Evolutionary conservation across 2,888 invertebrate genomes (phyloP), one percentile per base, ranked within the genome.

Genomic region (Cephus runcator): DNA sequence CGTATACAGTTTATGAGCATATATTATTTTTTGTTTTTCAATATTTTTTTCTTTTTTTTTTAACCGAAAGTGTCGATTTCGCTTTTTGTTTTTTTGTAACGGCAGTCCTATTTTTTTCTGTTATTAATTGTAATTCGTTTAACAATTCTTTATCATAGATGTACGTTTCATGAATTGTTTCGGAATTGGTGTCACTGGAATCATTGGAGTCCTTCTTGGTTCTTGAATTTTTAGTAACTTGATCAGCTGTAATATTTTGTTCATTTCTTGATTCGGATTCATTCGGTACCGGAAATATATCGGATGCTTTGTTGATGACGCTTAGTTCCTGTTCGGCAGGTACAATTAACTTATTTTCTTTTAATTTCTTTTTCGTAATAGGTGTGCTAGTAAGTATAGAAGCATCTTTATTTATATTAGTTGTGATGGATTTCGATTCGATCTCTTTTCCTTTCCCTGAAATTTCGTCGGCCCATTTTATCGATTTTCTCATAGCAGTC

Each of bases 121-220:
- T 74, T 23, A 76, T 30, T 6, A 31, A 73, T 36, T 34, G 75
- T 69, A 79, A 73, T 31, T 74, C 73, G 23, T 69, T 74, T 31
- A 79, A 73, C 69, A 79, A 76, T 34, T 33, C 74, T 30, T 11
- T 33, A 1, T 79, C 69, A 36, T 34, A 40, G 11, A 69, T 74
- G 40, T 30, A 15, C 30, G 73, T 40, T 69, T 79, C 31, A 34
- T 23, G 34, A 11, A 31, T 56, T 35, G 76, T 76, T 30, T 76
- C 78, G n/a, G 56, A 40, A 40, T 73, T 69, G 40, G 11, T 31
- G 11, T 69, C 31, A 15, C 40, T 31, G 33, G 31, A 40, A 34
- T 68, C 4, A 69, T 12, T 1, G 3, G 6, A 12, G 30, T 15
- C 30, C 30, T 15, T 23, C 1, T 12, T 1, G 12, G 15, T 34